Percentiles rank a stretch among this genome's conserved stretches.
Evolutionary conservation across 2,888 invertebrate genomes (phyloP).

Genomic region (Platerodrilus igneus): DNA sequence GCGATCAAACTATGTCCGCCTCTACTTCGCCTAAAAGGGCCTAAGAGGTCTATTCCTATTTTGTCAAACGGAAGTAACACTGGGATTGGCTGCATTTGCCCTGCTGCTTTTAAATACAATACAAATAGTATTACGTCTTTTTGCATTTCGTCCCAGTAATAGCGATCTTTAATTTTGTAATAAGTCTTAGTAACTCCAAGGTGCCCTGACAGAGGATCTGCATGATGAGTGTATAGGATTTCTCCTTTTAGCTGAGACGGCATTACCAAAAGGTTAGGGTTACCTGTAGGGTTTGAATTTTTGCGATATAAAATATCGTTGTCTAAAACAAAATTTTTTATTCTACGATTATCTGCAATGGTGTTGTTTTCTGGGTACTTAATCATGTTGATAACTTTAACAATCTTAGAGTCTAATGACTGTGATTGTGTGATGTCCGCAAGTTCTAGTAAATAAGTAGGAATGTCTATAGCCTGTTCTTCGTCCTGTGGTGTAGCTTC

Average conservation of each 20-base stretch:
- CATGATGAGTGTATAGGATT: conserved; percentile 25
- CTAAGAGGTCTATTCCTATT: conserved; percentile 28
- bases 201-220: conserved; percentile 26
- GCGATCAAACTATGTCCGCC: conserved; percentile 28
- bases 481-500: background rate
- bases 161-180: conserved; percentile 23
- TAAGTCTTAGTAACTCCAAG: conserved; percentile 25
- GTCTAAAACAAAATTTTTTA: too few relatives aligned
- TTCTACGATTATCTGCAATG: too few relatives aligned
- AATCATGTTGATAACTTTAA: too few relatives aligned
- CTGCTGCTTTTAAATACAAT: conserved; percentile 25
- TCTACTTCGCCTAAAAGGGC: conserved; percentile 26
- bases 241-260: conserved; percentile 20
- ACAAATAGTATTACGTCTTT: conserved; percentile 22
- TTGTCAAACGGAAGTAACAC: conserved; percentile 18
- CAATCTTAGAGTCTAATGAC: too few relatives aligned
- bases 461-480: background rate
- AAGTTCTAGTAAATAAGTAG: conserved; percentile 1
- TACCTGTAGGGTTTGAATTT: conserved; percentile 11
- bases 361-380: too few relatives aligned
- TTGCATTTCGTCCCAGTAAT: conserved; percentile 26
- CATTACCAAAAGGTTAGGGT: conserved; percentile 25
- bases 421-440: background rate
- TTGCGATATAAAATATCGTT: conserved; percentile 24
- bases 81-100: background rate